Percentiles rank a stretch among this genome's conserved stretches.
Evolutionary conservation across 2,113 vertebrate genomes (phyloP).

Genomic region (Misgurnus anguillicaudatus): DNA sequence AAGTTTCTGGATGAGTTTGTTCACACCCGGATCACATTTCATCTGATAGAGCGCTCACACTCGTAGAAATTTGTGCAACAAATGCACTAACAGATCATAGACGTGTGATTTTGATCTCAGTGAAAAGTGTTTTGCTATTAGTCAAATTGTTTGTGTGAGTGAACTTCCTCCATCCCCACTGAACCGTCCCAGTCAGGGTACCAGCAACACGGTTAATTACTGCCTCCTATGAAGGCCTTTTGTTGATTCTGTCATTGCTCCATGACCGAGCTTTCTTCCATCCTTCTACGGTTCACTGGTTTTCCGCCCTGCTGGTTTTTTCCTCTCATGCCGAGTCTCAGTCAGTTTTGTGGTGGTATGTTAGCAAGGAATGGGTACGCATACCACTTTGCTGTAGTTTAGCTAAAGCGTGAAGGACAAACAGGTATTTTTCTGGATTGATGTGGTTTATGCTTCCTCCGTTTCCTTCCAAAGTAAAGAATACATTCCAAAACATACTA

Average conservation of each 20-base stretch:
- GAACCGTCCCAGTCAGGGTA: slow-evolving; percentile 75
- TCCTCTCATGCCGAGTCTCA: slow-evolving; percentile 4
- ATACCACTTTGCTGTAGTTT: slow-evolving; percentile 63
- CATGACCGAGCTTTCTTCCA: slow-evolving; percentile 62
- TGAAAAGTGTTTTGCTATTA: slow-evolving; percentile 64
- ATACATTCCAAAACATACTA: slow-evolving; percentile 26
- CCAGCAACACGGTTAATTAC: slow-evolving; percentile 74
- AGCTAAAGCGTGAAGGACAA: slow-evolving; percentile 42
- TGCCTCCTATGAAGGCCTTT: slow-evolving; percentile 68
- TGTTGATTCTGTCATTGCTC: slow-evolving; percentile 63
- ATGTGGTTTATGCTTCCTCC: slow-evolving; percentile 24
- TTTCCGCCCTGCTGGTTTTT: slow-evolving; percentile 55
- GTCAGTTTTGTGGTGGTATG: slow-evolving; percentile 47
- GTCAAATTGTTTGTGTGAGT: slow-evolving; percentile 16
- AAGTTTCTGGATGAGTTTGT: neutral
- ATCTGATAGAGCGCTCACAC: neutral
- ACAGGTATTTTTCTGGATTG: slow-evolving; percentile 35
- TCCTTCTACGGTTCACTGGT: slow-evolving; percentile 58
- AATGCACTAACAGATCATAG: slow-evolving; percentile 16
- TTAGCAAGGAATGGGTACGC: slow-evolving; percentile 48
- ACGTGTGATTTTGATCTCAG: slow-evolving; percentile 54
- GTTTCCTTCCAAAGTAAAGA: slow-evolving; percentile 27
- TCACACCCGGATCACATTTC: slow-evolving; percentile 2
- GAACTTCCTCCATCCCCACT: slow-evolving; percentile 69
- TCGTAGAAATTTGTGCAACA: neutral